These are phyloP conservation scores for Acanthiza pusilla DNA, from an alignment of 2,797 vertebrate species.

Conservation along the genomic window DNA sequence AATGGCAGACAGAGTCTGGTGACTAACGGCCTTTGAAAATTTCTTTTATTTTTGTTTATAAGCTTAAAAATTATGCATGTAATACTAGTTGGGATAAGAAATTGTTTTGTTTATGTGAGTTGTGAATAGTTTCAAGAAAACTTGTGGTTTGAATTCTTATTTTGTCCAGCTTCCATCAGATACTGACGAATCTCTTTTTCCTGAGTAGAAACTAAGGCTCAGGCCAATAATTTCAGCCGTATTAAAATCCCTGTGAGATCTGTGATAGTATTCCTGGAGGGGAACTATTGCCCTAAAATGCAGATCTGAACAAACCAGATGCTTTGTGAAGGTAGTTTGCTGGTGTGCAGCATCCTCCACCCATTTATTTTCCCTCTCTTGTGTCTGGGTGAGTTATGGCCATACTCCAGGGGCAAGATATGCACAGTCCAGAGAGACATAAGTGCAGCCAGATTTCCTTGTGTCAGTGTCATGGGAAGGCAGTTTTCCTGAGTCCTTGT, in stretches of 20 bases:
- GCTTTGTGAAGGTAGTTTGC: not conserved
- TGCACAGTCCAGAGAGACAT: not conserved
- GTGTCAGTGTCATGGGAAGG: not conserved
- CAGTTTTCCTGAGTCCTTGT: not conserved
- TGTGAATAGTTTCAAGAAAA: not conserved
- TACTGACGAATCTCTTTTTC: not conserved
- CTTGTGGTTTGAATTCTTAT: not conserved
- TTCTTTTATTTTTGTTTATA: not conserved
- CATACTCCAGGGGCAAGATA: rapidly evolving
- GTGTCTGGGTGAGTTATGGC: not conserved
- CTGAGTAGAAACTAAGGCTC: not conserved
- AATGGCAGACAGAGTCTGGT: not conserved
- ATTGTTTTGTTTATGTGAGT: not conserved
- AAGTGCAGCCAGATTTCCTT: not conserved
- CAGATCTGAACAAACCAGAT: not conserved
- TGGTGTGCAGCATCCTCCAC: not conserved
- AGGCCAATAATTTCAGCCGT: not conserved
- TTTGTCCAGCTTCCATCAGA: not conserved
- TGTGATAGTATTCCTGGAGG: not conserved
- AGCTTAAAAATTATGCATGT: not conserved
- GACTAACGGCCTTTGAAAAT: not conserved
- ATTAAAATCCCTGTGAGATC: not conserved
- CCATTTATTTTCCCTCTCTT: not conserved
- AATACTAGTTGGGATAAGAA: not conserved
- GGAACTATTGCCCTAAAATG: not conserved